Base-by-base conservation (phyloP, 2,113 vertebrate genomes). In the Mirounga angustirostris region DNA sequence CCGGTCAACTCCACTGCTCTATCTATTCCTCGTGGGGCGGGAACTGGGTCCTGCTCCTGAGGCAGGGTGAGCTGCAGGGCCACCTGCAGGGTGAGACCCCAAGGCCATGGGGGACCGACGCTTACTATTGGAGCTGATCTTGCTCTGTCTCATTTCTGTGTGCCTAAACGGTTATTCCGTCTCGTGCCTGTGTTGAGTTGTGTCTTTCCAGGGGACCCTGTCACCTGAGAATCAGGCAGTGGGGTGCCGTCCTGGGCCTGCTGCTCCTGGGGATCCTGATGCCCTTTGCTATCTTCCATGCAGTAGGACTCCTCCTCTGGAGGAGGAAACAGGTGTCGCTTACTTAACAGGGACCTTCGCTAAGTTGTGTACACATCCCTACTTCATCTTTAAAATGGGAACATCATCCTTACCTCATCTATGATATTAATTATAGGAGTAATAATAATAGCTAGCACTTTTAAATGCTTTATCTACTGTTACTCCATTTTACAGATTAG, bases 31-130 rank as follows among this genome's bases (percentile, higher is more conserved):
- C 1, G 12, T 15, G 16, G 16, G 59, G 59, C 30, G 24, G 30
- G 36, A 59, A 46, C 36, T 5, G 3, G 7, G 56, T 74, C 54
- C 65, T n/a, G 54, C 12, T 10, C 22, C 43, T 18, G 36, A 6
- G n/a, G 28, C 7, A 46, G 46, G 46, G 8, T 46, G 46, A 46
- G 46, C 46, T 46, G 46, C 46, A 46, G 46, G 1, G 18, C 30
- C 3, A 7, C 21, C n/a, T 63, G 18, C 4, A 3, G 12, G 19
- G 74, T 2, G 13, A 30, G 22, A 15, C 30, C 19, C 33, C 1
- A 36, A 5, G 13, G 21, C 46, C 22, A 0, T 54, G 63, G 30
- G 4, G 46, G 3, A 63, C 65, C 7, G 26, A 1, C 0, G 4
- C 52, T 89, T 40, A 24, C 61, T 33, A 36, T 0, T 54, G 52